Evolutionary conservation across 2,113 vertebrate species (phyloP).

Genomic region (Cyanistes caeruleus): DNA sequence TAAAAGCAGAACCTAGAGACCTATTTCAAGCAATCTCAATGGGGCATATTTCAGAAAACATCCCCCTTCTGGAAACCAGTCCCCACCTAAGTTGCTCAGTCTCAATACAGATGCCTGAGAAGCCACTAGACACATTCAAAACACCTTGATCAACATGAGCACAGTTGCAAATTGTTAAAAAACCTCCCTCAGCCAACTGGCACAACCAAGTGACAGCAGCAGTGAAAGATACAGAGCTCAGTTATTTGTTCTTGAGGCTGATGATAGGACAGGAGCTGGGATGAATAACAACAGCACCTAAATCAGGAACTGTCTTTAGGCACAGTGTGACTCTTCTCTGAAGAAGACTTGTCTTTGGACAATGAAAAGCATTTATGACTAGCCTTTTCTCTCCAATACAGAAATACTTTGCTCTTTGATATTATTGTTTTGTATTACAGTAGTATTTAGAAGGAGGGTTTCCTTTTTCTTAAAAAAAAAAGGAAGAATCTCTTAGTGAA

Average conservation of each 20-base stretch:
- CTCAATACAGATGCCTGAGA: background rate
- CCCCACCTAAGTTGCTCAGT: rapidly evolving
- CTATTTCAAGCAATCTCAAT: background rate
- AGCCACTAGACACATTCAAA: background rate
- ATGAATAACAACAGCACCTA: background rate
- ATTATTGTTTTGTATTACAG: background rate
- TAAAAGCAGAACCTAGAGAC: background rate
- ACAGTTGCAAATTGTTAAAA: background rate
- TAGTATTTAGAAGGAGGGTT: background rate
- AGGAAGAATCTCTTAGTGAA: background rate
- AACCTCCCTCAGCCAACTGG: background rate
- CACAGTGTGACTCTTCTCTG: background rate
- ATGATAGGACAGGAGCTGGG: background rate
- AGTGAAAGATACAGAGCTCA: background rate
- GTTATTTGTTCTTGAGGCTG: background rate
- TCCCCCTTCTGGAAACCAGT: background rate
- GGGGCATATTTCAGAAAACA: background rate
- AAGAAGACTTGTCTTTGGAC: background rate
- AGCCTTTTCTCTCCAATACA: background rate
- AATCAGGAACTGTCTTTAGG: background rate
- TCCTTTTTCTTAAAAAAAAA: background rate
- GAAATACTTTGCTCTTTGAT: background rate
- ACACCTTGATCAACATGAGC: background rate
- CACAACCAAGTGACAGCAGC: background rate
- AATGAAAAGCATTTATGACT: background rate